phyloP scores from a whole-genome alignment of 2,888 invertebrate species.

The Nemotelus pantherinus region DNA sequence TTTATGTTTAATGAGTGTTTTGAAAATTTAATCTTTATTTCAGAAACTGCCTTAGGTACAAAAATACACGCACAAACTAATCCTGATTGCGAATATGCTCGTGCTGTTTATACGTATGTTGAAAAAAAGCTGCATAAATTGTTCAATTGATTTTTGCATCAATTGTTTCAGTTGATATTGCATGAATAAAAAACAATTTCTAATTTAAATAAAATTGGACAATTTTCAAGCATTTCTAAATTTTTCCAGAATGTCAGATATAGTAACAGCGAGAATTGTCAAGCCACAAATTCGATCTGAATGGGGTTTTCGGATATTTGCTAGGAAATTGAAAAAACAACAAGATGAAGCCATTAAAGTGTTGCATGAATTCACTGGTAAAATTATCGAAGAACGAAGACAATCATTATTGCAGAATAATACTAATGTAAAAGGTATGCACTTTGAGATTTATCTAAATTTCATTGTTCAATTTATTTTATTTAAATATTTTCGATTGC shows the following conservation, averaged over 20 bases:
- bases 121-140: neutral
- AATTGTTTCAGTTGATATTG: too few species aligned
- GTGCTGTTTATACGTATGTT: conserved; percentile 72
- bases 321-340: neutral
- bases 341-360: conserved; percentile 55
- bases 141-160: neutral
- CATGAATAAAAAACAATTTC: too few species aligned
- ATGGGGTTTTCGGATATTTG: conserved; percentile 51
- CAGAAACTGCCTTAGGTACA: conserved; percentile 77
- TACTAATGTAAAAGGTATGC: neutral
- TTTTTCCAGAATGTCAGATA: conserved; percentile 47
- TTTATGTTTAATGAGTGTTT: too few species aligned
- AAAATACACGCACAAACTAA: conserved; percentile 75
- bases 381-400: conserved; percentile 59
- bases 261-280: conserved; percentile 43
- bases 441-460: neutral
- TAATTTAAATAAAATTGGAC: too few species aligned
- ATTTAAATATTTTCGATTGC: too few species aligned
- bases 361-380: conserved; percentile 60
- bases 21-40: neutral
- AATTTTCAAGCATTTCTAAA: neutral
- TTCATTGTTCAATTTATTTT: too few species aligned
- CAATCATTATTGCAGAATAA: neutral
- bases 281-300: conserved; percentile 56
- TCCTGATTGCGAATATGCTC: conserved; percentile 73